These are phyloP conservation scores for Galeopsomyia nigrocyanea DNA, from an alignment of 2,888 invertebrate species.

Conservation along the genomic window DNA sequence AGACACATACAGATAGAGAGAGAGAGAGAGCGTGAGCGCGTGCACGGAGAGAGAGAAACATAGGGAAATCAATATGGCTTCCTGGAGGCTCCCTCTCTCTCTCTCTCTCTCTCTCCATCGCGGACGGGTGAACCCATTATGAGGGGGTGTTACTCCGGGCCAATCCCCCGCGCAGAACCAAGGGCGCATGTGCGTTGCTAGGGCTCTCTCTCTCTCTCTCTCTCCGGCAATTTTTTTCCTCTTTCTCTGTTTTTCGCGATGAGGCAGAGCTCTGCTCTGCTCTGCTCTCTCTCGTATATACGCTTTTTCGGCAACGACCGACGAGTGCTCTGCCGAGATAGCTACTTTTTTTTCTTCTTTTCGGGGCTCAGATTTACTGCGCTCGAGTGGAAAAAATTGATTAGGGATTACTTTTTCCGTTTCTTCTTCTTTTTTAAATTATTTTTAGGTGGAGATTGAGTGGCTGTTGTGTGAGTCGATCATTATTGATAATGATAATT, in stretches of 20 bases:
- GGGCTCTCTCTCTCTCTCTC: slow-evolving; percentile 53
- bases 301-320: slow-evolving; percentile 1
- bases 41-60: slow-evolving; percentile 66
- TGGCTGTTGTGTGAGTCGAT: too few species aligned
- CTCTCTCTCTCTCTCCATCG: slow-evolving; percentile 55
- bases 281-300: slow-evolving; percentile 3
- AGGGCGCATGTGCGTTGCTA: slow-evolving; percentile 69
- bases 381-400: too few species aligned
- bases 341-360: too few species aligned
- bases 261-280: slow-evolving; percentile 20
- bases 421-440: too few species aligned
- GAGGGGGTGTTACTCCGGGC: slow-evolving; percentile 69
- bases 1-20: slow-evolving; percentile 28
- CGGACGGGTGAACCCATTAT: slow-evolving; percentile 69
- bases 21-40: slow-evolving; percentile 47
- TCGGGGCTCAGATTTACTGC: too few species aligned
- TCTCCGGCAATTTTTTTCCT: too few species aligned
- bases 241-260: neutral
- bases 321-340: slow-evolving; percentile 7
- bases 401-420: too few species aligned
- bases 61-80: slow-evolving; percentile 71
- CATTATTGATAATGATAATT: too few species aligned
- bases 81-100: slow-evolving; percentile 63
- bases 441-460: too few species aligned
- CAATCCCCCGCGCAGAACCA: slow-evolving; percentile 66